Evolutionary conservation across 2,113 vertebrate species (phyloP), one percentile per base, ranked within the genome.

Genomic region (Pelvicachromis taeniatus): DNA sequence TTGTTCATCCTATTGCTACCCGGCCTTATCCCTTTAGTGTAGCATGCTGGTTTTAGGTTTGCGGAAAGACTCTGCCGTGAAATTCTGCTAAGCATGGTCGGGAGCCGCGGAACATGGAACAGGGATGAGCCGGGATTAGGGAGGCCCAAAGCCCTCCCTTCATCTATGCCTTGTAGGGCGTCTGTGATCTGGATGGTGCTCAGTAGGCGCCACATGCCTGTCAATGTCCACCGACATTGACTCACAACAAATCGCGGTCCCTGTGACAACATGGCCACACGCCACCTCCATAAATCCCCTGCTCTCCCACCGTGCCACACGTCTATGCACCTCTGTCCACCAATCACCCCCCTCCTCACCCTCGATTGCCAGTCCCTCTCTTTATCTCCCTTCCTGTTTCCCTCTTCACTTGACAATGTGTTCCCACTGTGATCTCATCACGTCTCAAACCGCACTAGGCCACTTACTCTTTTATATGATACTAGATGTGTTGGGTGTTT

Each of bases 111-210:
- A 94, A 94, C 94, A 94, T 91, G 90, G 93, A 95, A 92, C 92
- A 92, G 53, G 94, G 94, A 94, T 95, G 94, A 95, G 95, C 93
- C 4, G 85, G 94, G 94, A 95, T 95, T 95, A 95, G 91, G 91
- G 91, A 91, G 91, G 89, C 94, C 93, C 90, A 88, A 84, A 94
- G 91, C 91, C 88, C 89, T 89, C 87, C 91, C 90, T 92, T 93
- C 94, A 90, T 92, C 92, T 87, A 21, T 4, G 83, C 92, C 92
- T 93, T 61, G 94, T 91, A 90, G 95, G 94, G 83, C 38, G 87
- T 85, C 94, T 95, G 93, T 95, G 93, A 95, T 95, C 94, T 91
- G 92, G 90, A 94, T 92, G 92, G 77, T 73, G 87, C 93, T 91
- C 93, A 92, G 94, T 92, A 78, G 94, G 89, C 83, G 83, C 92